Base-by-base conservation (phyloP, 1,140 invertebrate genomes). In the Dreissena rostriformis region DNA sequence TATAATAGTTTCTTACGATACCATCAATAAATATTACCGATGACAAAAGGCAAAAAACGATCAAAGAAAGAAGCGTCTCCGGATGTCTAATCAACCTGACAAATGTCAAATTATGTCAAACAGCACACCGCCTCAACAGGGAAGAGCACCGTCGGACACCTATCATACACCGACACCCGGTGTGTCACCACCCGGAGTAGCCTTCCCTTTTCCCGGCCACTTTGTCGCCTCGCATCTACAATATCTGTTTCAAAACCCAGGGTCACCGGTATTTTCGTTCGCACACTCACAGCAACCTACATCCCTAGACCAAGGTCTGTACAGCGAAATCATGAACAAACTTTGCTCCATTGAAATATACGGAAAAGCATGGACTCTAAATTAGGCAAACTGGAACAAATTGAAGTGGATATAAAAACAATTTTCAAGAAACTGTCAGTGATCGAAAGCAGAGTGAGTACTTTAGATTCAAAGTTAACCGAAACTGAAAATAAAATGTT, bases 321-420 rank as follows among this genome's bases (percentile, higher is more conserved):
- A 14, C 24, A 12, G 11, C 11, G 65, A 12, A 12, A 67, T 67
- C 24, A 67, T 28, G 65, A 67, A 67, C 65, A n/a, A 67, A 67
- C 65, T 22, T 67, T 12, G 65, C 65, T 11, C 11, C 12, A 67
- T 67, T 22, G 65, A 67, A 11, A 12, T 67, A 67, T 11, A 22
- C 65, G 24, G 26, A 67, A 22, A 28, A 12, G 14, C 12, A 67
- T 67, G 65, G 65, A 67, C 11, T 14, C 65, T 22, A 67, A 67
- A 67, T 22, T 67, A 19, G 24, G 14, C 14, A 15, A 12, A 19
- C 65, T 67, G n/a, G n/a, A n/a, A n/a, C n/a, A n/a, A n/a, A n/a
- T n/a, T n/a, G 65, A 67, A 67, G 12, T 28, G 65, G 65, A 67
- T 12, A 67, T 67, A 14, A 67, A 67, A 67, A 67, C 65, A 12